phyloP scores from a whole-genome alignment of 92 coral and sea anemone genomes.

The Umimayanthus kanabou region DNA sequence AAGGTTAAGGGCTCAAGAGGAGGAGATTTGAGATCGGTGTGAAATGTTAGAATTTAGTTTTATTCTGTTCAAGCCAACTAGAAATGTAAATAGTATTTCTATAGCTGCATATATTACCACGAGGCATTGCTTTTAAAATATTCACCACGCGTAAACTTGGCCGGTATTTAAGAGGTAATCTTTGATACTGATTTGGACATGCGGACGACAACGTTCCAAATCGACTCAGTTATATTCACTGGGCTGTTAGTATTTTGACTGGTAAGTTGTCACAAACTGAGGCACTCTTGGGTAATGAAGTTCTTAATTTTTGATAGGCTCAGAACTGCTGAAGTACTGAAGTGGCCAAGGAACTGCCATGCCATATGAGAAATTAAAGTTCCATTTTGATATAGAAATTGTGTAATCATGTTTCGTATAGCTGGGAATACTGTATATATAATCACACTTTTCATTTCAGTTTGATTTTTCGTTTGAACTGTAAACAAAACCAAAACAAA shows the following conservation, averaged over 20 bases:
- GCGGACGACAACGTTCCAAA: too few species aligned
- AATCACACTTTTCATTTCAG: background rate
- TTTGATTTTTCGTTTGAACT: background rate
- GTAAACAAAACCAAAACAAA: background rate
- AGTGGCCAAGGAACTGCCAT: background rate
- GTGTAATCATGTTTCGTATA: background rate
- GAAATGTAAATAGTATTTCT: background rate
- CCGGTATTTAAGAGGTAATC: too few species aligned
- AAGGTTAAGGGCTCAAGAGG: background rate
- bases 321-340: background rate
- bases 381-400: too few species aligned
- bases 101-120: background rate
- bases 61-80: background rate
- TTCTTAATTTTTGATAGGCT: too few species aligned
- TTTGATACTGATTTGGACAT: too few species aligned
- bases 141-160: too few species aligned
- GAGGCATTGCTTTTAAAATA: too few species aligned
- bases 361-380: background rate
- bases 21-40: background rate
- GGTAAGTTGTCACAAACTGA: background rate
- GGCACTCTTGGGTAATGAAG: background rate
- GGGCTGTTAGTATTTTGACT: background rate
- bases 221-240: too few species aligned
- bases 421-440: background rate
- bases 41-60: too few species aligned